These are phyloP conservation scores for Otis tarda DNA, from an alignment of 2,113 vertebrate species.

Conservation along the genomic window DNA sequence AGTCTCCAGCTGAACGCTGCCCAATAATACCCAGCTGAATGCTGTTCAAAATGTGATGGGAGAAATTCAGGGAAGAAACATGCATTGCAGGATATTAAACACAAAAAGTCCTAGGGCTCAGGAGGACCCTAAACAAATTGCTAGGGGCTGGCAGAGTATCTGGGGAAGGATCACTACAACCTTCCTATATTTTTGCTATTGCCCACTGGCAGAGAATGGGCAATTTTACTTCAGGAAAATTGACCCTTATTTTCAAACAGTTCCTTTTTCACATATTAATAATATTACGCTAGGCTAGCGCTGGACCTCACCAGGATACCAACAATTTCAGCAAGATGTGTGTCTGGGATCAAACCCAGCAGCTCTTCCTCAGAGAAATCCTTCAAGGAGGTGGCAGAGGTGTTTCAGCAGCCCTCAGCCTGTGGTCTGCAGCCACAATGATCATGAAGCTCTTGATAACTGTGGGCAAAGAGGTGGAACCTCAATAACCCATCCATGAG, in stretches of 20 bases:
- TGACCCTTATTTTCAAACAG: neutral
- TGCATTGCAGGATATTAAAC: accelerated
- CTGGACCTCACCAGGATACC: neutral
- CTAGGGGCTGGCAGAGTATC: neutral
- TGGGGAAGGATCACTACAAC: neutral
- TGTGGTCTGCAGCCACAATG: neutral
- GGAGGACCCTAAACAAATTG: neutral
- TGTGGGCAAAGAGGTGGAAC: neutral
- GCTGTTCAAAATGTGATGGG: neutral
- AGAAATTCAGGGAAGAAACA: neutral
- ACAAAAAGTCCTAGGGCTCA: neutral
- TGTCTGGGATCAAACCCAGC: neutral
- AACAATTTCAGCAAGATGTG: neutral
- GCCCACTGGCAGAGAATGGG: neutral
- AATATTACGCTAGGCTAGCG: neutral
- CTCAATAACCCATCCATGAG: neutral
- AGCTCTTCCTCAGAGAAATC: neutral
- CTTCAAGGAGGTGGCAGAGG: neutral
- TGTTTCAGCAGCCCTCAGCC: neutral
- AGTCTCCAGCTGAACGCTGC: neutral
- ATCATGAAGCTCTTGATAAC: neutral
- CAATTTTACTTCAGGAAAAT: neutral
- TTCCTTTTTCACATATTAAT: neutral
- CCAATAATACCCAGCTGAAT: too few species aligned
- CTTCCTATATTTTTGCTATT: neutral